Evolutionary conservation across 64 coral and sea anemone species (phyloP), one percentile per base, ranked within the genome.

Genomic region (Stylophora pistillata): DNA sequence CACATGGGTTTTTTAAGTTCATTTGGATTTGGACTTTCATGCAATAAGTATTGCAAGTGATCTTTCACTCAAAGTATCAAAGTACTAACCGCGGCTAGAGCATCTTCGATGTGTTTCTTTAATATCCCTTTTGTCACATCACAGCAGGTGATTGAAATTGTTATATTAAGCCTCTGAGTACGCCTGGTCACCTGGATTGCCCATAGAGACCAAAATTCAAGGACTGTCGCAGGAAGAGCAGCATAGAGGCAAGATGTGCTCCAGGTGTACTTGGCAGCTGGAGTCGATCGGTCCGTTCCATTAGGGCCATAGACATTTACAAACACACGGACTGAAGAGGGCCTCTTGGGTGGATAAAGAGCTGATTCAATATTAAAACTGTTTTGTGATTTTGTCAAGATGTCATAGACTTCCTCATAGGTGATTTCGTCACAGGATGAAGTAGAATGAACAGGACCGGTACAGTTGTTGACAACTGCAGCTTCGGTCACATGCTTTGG

Each of bases 241-340:
- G n/a, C n/a, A n/a, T n/a, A n/a, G n/a, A n/a, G n/a, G n/a, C n/a
- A n/a, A n/a, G n/a, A n/a, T n/a, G n/a, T n/a, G n/a, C n/a, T 81
- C 78, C 78, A 81, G 32, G 78, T 81, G 78, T 81, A 81, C 17
- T 20, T 12, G 30, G 78, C 78, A 7, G 21, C 59, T 17, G 78
- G 78, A 28, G 2, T 56, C 30, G 55, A 81, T 27, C 33, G 0
- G 0, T 61, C 60, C 33, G 78, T 81, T 81, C 64, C 64, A 20
- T 81, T 62, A 9, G 58, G 31, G 4, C 58, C 58, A 81, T 64
- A 64, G 57, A 81, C 57, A 12, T 64, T 81, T 21, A 81, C 78
- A 64, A 65, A 64, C 1, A 81, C 78, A 81, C 29, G 78, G 55
- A 81, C 78, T 61, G 78, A 81, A 15, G 78, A 47, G 18, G 58